These are phyloP conservation scores for Camponotus floridanus DNA, from an alignment of 1,140 invertebrate species.

Conservation along the genomic window DNA sequence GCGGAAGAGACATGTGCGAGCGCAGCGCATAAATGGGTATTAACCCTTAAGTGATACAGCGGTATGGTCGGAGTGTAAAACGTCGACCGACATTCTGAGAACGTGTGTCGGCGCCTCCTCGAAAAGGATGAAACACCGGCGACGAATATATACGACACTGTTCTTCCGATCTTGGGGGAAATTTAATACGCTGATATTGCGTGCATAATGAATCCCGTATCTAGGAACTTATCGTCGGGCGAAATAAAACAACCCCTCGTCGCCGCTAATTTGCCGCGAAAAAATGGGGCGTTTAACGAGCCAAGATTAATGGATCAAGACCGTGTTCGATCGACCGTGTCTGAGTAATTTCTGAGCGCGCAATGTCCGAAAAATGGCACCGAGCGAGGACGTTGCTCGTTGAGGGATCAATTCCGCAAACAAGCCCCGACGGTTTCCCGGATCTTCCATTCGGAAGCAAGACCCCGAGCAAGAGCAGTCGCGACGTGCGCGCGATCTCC, in stretches of 20 bases:
- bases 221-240: not conserved
- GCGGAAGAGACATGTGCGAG: slow-evolving; percentile 51
- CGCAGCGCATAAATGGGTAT: slow-evolving; percentile 45
- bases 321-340: slow-evolving; percentile 10
- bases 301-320: slow-evolving; percentile 47
- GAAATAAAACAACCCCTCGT: slow-evolving; percentile 22
- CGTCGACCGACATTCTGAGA: slow-evolving; percentile 43
- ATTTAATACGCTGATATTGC: slow-evolving; percentile 6
- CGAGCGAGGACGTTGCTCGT: not conserved
- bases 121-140: not conserved
- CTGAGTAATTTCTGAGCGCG: slow-evolving; percentile 24
- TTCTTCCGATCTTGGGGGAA: slow-evolving; percentile 9
- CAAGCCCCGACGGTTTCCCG: not conserved
- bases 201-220: slow-evolving; percentile 7
- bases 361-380: slow-evolving; percentile 41
- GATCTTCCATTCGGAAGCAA: not conserved
- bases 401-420: slow-evolving; percentile 37
- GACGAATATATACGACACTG: slow-evolving; percentile 4
- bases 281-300: slow-evolving; percentile 23
- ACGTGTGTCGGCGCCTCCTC: slow-evolving; percentile 9
- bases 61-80: slow-evolving; percentile 15
- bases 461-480: slow-evolving; percentile 11
- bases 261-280: slow-evolving; percentile 14
- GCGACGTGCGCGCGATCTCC: not conserved
- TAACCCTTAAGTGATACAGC: slow-evolving; percentile 55